Evolutionary conservation across 2,113 vertebrate genomes (phyloP).

Genomic region (Puntigrus tetrazona): DNA sequence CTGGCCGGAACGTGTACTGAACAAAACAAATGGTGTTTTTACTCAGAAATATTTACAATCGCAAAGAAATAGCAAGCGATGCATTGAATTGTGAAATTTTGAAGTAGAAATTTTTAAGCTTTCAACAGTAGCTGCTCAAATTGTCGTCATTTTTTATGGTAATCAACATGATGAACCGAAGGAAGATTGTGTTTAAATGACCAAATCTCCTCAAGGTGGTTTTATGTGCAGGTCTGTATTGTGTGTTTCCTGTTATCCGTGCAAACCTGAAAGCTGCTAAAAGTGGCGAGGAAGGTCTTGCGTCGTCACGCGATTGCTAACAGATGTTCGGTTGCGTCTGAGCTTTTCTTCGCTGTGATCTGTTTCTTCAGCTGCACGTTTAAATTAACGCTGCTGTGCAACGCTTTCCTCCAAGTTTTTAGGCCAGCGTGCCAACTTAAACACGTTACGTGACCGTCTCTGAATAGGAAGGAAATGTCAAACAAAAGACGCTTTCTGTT

Average conservation of each 20-base stretch:
- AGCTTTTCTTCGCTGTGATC: conserved; percentile 58
- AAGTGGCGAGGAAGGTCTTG: background rate
- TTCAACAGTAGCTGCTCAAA: too few species aligned
- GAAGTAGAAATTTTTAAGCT: too few species aligned
- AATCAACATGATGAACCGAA: too few species aligned
- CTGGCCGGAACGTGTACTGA: too few species aligned
- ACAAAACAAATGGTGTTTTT: too few species aligned
- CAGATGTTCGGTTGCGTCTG: conserved; percentile 50
- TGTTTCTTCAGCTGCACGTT: conserved; percentile 63
- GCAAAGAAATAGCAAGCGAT: too few species aligned
- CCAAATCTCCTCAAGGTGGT: too few species aligned
- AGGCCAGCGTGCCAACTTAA: background rate
- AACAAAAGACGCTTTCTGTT: background rate
- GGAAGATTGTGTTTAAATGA: too few species aligned
- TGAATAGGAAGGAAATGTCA: background rate
- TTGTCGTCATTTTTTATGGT: too few species aligned
- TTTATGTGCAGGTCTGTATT: too few species aligned
- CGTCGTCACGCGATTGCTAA: conserved; percentile 40
- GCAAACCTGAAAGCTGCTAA: background rate
- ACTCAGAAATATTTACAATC: too few species aligned
- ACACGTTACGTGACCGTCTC: background rate
- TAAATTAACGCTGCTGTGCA: conserved; percentile 21
- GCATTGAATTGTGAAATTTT: too few species aligned
- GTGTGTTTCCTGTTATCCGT: background rate
- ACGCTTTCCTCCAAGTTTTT: background rate